phyloP scores from a whole-genome alignment of 2,888 invertebrate genomes.

The Phasia obesa region DNA sequence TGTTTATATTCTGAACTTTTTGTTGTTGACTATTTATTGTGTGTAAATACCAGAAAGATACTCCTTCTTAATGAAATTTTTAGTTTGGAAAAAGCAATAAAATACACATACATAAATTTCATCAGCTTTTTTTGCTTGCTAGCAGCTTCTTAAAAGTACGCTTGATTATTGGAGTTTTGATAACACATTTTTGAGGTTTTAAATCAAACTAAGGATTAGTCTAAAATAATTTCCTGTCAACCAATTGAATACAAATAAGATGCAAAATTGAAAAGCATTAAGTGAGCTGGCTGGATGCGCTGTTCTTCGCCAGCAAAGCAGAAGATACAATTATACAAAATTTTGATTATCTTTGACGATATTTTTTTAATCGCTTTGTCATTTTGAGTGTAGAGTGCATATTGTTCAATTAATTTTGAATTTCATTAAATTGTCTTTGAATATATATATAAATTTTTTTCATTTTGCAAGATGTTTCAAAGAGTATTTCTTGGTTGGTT shows the following conservation, averaged over 20 bases:
- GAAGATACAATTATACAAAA: conserved; percentile 25
- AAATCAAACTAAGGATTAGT: conserved; percentile 22
- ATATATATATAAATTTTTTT: conserved; percentile 11
- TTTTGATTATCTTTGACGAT: conserved; percentile 13
- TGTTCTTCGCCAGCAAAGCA: not conserved
- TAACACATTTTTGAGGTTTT: conserved; percentile 15
- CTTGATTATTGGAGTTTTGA: conserved; percentile 28
- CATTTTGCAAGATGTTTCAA: conserved; percentile 6
- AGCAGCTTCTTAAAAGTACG: not conserved
- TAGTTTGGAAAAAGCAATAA: not conserved
- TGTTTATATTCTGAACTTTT: not conserved
- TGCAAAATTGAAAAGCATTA: not conserved
- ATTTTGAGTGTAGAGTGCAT: conserved; percentile 3
- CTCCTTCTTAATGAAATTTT: not conserved
- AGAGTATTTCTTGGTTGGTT: conserved; percentile 7
- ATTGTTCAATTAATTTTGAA: conserved; percentile 19
- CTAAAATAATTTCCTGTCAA: conserved; percentile 24
- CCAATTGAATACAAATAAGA: conserved; percentile 1
- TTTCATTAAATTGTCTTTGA: conserved; percentile 18
- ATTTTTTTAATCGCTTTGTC: conserved; percentile 6
- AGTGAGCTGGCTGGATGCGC: not conserved
- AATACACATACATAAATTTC: not conserved
- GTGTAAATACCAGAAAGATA: not conserved
- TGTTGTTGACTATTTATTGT: not conserved
- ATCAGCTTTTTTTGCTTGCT: not conserved